Percentiles rank a stretch among this genome's conserved stretches.
Conservation (phyloP, 2,797 vertebrate genomes). For the Halcyon chelicuti region DNA sequence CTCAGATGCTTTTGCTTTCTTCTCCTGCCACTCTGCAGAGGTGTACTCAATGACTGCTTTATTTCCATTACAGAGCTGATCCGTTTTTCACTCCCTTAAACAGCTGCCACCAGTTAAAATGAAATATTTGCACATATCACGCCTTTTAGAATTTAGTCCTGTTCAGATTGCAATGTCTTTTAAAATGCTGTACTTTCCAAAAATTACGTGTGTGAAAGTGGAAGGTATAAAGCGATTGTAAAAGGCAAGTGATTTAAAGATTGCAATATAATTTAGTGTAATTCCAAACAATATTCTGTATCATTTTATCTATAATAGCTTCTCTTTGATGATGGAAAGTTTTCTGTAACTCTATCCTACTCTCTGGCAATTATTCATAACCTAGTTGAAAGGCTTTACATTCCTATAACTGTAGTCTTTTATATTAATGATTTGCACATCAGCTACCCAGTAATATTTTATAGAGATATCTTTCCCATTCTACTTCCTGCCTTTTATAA, state of each 20-base stretch:
- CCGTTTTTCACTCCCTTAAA: not conserved
- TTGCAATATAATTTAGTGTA: conserved; percentile 30
- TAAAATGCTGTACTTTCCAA: not conserved
- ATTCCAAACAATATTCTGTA: conserved; percentile 35
- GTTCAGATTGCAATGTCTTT: not conserved
- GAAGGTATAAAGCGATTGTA: not conserved
- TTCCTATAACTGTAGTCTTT: conserved; percentile 16
- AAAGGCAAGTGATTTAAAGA: conserved; percentile 39
- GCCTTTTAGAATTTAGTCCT: not conserved
- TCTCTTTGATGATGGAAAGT: not conserved
- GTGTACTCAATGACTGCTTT: not conserved
- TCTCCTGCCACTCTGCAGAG: not conserved
- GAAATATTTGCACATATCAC: not conserved
- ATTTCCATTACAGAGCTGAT: not conserved
- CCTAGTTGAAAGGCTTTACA: conserved; percentile 31
- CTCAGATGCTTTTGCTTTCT: not conserved
- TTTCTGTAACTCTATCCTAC: conserved; percentile 9
- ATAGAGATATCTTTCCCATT: not conserved
- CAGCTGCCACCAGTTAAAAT: not conserved
- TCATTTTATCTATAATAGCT: conserved; percentile 25
- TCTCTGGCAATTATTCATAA: conserved; percentile 17
- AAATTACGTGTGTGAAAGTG: not conserved
- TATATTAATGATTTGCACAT: conserved; percentile 41
- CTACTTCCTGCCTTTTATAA: not conserved
- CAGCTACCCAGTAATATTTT: conserved; percentile 20